A percentile compares a stretch with the other conserved stretches of the same genome.
Conservation (phyloP, 2,888 invertebrate genomes). For the Sphaeridia pumilis region DNA sequence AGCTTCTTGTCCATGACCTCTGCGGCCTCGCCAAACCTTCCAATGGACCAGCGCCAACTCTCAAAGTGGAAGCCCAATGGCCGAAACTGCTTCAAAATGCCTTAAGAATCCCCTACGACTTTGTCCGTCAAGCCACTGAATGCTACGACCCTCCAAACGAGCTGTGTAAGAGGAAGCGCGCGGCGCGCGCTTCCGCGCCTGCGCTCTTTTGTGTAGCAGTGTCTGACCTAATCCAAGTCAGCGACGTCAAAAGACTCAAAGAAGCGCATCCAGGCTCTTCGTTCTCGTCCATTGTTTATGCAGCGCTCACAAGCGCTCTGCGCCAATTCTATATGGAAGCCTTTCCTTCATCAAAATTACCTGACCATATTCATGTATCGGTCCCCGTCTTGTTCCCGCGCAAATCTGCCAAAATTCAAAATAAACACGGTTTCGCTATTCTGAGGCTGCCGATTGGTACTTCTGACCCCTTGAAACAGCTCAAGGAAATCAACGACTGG, state of each 20-base stretch:
- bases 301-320: neutral
- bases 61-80: neutral
- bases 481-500: neutral
- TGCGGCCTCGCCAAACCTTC: neutral
- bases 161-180: neutral
- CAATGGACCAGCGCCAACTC: neutral
- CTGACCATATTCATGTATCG: constrained; percentile 1
- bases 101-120: constrained; percentile 9
- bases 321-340: neutral
- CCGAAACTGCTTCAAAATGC: neutral
- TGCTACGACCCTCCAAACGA: neutral
- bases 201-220: neutral
- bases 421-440: neutral
- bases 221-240: neutral
- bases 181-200: no score
- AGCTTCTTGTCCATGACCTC: constrained; percentile 5
- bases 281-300: constrained; percentile 1
- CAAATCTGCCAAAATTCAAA: neutral
- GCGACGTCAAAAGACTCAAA: constrained; percentile 2
- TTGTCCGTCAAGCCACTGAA: neutral
- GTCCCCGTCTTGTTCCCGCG: neutral
- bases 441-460: neutral
- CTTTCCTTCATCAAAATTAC: neutral
- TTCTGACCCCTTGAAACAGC: neutral
- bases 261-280: neutral